phyloP scores from a whole-genome alignment of 2,797 vertebrate species.

The Alfaro cultratus region DNA sequence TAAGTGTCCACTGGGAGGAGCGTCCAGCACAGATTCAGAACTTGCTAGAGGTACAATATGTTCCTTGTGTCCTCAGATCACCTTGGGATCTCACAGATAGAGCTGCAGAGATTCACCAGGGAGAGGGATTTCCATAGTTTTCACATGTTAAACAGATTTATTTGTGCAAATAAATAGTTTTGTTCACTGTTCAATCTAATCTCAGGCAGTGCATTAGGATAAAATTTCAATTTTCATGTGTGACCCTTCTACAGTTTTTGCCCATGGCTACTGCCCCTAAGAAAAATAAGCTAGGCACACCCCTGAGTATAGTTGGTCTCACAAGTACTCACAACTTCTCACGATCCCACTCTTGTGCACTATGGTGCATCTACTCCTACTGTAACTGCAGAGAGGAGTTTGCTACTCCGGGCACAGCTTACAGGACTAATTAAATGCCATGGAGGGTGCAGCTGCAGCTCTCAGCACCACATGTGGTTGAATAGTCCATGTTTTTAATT shows the following conservation, averaged over 20 bases:
- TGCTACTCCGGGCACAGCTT: not conserved
- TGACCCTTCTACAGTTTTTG: no score
- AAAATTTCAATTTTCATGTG: no score
- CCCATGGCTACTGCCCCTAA: no score
- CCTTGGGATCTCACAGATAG: not conserved
- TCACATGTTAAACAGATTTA: no score
- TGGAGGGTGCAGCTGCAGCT: slow-evolving; percentile 6
- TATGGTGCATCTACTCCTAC: not conserved
- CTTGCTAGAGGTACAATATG: not conserved
- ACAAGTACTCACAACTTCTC: not conserved
- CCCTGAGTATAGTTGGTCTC: not conserved
- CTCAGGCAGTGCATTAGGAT: no score
- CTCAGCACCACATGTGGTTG: slow-evolving; percentile 2
- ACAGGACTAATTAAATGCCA: slow-evolving; percentile 1
- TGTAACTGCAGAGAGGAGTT: not conserved
- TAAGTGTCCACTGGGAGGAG: not conserved
- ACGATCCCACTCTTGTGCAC: not conserved
- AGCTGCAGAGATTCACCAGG: not conserved
- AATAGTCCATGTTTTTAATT: slow-evolving; percentile 6
- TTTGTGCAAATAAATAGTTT: not conserved
- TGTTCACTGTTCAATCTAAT: not conserved
- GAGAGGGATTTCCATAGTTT: not conserved
- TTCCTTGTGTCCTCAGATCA: not conserved
- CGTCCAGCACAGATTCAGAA: not conserved
- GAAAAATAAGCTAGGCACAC: no score